Evolutionary conservation across 2,113 vertebrate genomes (phyloP), one percentile per base, ranked within the genome.

Genomic region (Stomatorhinus ivindoensis): DNA sequence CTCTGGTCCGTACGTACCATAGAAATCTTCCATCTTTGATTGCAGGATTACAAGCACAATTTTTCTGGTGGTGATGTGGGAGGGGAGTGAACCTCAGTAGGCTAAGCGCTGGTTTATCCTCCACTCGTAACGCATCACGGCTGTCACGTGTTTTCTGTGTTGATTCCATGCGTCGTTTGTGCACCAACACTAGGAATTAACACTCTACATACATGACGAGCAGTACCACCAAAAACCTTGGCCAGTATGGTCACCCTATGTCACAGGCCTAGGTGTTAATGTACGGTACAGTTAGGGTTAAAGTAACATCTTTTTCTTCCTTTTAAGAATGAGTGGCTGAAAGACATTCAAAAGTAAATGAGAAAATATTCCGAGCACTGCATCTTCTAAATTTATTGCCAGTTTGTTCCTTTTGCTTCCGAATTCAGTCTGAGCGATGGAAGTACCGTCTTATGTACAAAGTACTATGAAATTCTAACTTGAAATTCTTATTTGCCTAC

Each of bases 1-100:
- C 55, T 91, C 91, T 93, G 89, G 88, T 93, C 91, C 90, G 92
- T 93, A 90, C 92, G 91, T 92, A 69, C 61, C 42, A 6, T 87
- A 69, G 91, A 93, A 92, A 92, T 91, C 91, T 92, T 91, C 89
- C 91, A 93, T 93, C 92, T 58, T 90, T 93, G 92, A 89, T 90
- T n/a, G 21, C 27, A 76, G 83, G 19, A 24, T 47, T 46, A 47
- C 82, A 46, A 11, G 82, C 24, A 44, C 44, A 24, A 47, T 84
- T 69, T 17, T 80, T 80, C 73, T 42, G 73, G 24, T 13, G 2
- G 24, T 7, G n/a, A 13, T 3, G 61, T 19, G 21, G 58, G 27
- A 27, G 35, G 10, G n/a, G 3, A 0, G 27, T 31, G 27, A 69
- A 31, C 27, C 61, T 69, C 27, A 31, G 61, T 27, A 31, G 61